These are phyloP conservation scores for Neosilurus hyrtlii DNA, from an alignment of 2,797 vertebrate species.

Conservation along the genomic window DNA sequence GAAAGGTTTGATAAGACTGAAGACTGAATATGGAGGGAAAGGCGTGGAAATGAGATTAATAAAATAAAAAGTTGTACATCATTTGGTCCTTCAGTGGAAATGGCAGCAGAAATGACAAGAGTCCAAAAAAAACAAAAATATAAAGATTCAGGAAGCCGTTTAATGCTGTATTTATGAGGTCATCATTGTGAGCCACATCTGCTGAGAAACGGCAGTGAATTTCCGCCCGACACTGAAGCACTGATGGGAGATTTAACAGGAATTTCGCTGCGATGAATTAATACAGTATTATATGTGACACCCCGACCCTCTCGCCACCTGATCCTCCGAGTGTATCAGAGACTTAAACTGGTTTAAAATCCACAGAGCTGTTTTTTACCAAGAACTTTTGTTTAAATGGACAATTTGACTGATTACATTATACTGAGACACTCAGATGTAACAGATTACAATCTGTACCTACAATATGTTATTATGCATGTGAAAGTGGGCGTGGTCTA, in stretches of 20 bases:
- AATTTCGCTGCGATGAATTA: slow-evolving; percentile 28
- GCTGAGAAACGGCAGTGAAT: slow-evolving; percentile 26
- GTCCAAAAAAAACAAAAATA: too few relatives aligned
- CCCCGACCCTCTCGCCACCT: slow-evolving; percentile 18
- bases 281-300: slow-evolving; percentile 1
- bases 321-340: slow-evolving; percentile 6
- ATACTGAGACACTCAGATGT: background rate
- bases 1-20: slow-evolving; percentile 48
- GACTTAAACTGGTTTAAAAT: slow-evolving; percentile 3
- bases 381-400: too few relatives aligned
- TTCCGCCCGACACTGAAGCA: background rate
- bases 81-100: slow-evolving; percentile 23
- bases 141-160: slow-evolving; percentile 13
- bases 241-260: slow-evolving; percentile 1
- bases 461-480: background rate
- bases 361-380: background rate
- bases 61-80: slow-evolving; percentile 4
- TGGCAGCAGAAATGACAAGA: background rate
- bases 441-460: background rate
- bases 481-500: background rate
- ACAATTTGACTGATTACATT: too few relatives aligned
- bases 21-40: slow-evolving; percentile 41
- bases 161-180: slow-evolving; percentile 52
- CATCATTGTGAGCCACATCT: slow-evolving; percentile 27
- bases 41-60: slow-evolving; percentile 32